Conservation (phyloP, 2,888 invertebrate genomes). For the Rhimphoctona megacephalus region DNA sequence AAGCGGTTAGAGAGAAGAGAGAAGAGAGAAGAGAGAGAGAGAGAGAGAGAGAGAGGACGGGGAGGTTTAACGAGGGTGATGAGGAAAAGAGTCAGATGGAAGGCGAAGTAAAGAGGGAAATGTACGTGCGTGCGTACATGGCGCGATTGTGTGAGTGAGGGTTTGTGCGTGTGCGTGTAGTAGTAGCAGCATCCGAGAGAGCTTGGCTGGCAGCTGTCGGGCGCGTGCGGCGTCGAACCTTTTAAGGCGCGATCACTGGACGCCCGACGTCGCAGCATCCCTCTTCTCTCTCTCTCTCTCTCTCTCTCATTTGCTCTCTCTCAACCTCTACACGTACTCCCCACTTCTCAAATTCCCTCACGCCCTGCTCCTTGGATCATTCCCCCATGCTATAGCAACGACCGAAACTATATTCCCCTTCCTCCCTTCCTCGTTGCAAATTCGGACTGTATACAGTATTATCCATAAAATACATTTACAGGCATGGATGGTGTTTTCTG, state of each 20-base stretch:
- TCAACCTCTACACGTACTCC: slow-evolving; percentile 9
- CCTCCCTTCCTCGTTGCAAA: slow-evolving; percentile 1
- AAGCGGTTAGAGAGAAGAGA: slow-evolving; percentile 21
- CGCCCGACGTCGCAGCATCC: slow-evolving; percentile 84
- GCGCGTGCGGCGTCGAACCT: slow-evolving; percentile 85
- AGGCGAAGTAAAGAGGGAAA: slow-evolving; percentile 51
- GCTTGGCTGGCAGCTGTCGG: slow-evolving; percentile 82
- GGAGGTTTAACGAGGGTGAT: slow-evolving; percentile 33
- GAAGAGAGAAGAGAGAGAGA: slow-evolving; percentile 5
- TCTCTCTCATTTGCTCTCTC: slow-evolving; percentile 41
- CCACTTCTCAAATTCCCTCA: slow-evolving; percentile 8
- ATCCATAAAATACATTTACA: not conserved
- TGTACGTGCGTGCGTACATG: not conserved
- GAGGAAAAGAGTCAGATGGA: slow-evolving; percentile 47
- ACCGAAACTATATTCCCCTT: not conserved
- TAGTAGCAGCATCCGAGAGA: slow-evolving; percentile 52
- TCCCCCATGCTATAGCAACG: slow-evolving; percentile 3
- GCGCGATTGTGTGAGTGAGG: slow-evolving; percentile 1
- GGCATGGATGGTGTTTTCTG: not conserved
- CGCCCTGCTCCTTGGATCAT: slow-evolving; percentile 8
- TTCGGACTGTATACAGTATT: not conserved
- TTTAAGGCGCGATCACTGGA: slow-evolving; percentile 85
- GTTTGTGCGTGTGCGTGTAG: slow-evolving; percentile 21
- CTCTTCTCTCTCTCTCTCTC: slow-evolving; percentile 72
- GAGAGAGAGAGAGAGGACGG: not conserved